Evolutionary conservation across 2,888 invertebrate genomes (phyloP).

Genomic region (Sclerodermus sp.): DNA sequence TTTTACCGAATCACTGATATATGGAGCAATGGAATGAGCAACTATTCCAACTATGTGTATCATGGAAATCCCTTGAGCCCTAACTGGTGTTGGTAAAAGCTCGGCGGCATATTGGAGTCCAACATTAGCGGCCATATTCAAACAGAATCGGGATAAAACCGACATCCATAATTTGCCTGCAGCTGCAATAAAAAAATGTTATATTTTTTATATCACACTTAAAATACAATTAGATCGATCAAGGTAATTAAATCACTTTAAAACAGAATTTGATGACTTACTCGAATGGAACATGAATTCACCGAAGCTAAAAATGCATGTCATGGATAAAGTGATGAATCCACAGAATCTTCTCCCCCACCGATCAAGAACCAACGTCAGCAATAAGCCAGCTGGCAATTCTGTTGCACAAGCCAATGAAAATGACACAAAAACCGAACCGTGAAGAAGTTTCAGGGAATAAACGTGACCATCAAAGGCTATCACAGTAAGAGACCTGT

Average conservation of each 20-base stretch:
- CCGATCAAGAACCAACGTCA: constrained; percentile 74
- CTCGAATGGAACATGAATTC: constrained; percentile 43
- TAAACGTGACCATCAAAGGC: constrained; percentile 87
- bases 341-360: constrained; percentile 85
- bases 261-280: constrained; percentile 18
- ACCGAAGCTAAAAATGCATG: constrained; percentile 73
- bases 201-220: too few relatives aligned
- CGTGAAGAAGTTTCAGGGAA: constrained; percentile 78
- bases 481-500: constrained; percentile 74
- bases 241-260: too few relatives aligned
- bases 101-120: constrained; percentile 89
- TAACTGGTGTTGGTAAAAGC: constrained; percentile 80
- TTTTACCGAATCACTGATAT: constrained; percentile 80
- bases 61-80: constrained; percentile 83
- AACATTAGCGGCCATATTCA: constrained; percentile 88
- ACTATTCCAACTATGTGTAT: constrained; percentile 89
- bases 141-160: constrained; percentile 80
- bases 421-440: constrained; percentile 82
- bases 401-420: constrained; percentile 82
- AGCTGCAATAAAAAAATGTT: constrained; percentile 58
- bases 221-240: too few relatives aligned
- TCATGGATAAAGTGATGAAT: constrained; percentile 76
- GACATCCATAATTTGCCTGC: constrained; percentile 74
- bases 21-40: constrained; percentile 79
- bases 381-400: constrained; percentile 78